Evolutionary conservation across 1,140 invertebrate genomes (phyloP).

Genomic region (Penaeus vannamei): DNA sequence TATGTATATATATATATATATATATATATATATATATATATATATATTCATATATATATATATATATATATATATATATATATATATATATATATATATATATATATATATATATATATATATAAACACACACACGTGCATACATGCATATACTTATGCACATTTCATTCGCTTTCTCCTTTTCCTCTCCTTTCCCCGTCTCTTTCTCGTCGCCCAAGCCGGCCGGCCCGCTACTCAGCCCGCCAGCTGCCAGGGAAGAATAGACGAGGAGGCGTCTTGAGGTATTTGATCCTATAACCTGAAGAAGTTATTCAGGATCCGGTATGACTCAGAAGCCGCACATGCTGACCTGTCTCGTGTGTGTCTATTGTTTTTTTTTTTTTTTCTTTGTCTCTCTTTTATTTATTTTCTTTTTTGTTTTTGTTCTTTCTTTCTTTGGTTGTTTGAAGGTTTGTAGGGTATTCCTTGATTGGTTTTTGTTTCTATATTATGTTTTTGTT

Average conservation of each 20-base stretch:
- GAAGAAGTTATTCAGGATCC: not conserved
- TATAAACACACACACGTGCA: not conserved
- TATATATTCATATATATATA: too few species aligned
- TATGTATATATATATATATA: not conserved
- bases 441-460: too few species aligned
- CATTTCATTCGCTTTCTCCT: not conserved
- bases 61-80: not conserved
- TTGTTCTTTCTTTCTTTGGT: too few species aligned
- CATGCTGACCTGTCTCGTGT: too few species aligned
- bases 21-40: not conserved
- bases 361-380: not conserved
- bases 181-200: not conserved
- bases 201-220: not conserved
- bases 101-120: not conserved
- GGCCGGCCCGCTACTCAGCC: not conserved
- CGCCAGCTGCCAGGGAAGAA: not conserved
- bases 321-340: too few species aligned
- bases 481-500: too few species aligned
- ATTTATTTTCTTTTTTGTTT: not conserved
- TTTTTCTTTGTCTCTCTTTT: not conserved
- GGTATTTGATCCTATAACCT: not conserved
- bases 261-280: not conserved
- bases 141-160: not conserved
- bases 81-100: not conserved
- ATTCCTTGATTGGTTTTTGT: too few species aligned